A percentile compares a stretch with the other conserved stretches of the same genome.
Evolutionary conservation across 2,888 invertebrate genomes (phyloP).

Genomic region (Zygogramma bicolorata): DNA sequence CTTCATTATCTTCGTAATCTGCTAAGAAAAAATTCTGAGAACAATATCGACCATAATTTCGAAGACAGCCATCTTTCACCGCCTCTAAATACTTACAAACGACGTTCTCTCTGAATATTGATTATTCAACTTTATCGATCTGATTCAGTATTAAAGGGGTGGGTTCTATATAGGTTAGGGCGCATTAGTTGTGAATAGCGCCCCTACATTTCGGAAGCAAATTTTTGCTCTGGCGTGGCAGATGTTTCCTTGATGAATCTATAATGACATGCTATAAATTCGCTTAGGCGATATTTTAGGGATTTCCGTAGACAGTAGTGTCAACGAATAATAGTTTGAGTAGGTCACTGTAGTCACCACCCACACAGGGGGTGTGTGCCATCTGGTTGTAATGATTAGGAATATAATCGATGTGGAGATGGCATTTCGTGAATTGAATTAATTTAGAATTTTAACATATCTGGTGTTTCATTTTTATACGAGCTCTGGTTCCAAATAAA

Average conservation of each 20-base stretch:
- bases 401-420: slow-evolving; percentile 3
- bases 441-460: no score
- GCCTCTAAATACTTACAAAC: not conserved
- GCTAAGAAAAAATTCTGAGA: no score
- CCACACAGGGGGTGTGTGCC: slow-evolving; percentile 16
- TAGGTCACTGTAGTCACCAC: slow-evolving; percentile 5
- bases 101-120: slow-evolving; percentile 15
- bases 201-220: slow-evolving; percentile 6
- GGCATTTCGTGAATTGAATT: not conserved
- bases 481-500: no score
- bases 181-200: slow-evolving; percentile 12
- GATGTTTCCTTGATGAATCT: slow-evolving; percentile 21
- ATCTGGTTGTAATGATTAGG: not conserved
- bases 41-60: no score
- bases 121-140: slow-evolving; percentile 28
- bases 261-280: slow-evolving; percentile 15
- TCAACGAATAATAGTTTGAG: slow-evolving; percentile 17
- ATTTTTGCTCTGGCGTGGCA: slow-evolving; percentile 1
- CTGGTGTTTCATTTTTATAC: no score
- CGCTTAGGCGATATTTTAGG: slow-evolving; percentile 3
- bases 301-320: slow-evolving; percentile 3
- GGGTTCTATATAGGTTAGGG: slow-evolving; percentile 23
- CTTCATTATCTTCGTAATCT: no score
- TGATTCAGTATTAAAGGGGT: slow-evolving; percentile 21
- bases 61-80: not conserved